Conservation (phyloP, 1,140 invertebrate genomes). For the Saccostrea glomerata region DNA sequence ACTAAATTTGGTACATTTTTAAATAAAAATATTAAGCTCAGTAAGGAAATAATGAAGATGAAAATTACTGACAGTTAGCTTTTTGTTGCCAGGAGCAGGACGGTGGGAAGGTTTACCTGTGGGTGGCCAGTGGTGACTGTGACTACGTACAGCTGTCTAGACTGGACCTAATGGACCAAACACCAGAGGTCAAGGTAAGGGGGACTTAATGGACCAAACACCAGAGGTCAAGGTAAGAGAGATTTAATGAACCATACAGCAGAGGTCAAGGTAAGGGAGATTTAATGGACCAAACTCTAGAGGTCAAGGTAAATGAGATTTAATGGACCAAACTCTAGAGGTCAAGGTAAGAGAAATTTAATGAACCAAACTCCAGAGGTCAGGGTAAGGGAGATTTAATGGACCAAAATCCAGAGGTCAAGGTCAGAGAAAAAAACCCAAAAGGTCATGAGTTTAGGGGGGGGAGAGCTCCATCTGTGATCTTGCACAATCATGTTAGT, state of each 20-base stretch:
- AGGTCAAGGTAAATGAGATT: slow-evolving; percentile 39
- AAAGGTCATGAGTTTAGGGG: too few species aligned
- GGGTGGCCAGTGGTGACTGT: slow-evolving; percentile 71
- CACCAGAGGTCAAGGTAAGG: slow-evolving; percentile 46
- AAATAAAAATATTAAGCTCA: too few species aligned
- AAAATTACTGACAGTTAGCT: not conserved
- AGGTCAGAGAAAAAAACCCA: too few species aligned
- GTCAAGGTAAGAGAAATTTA: too few species aligned
- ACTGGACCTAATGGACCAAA: slow-evolving; percentile 61
- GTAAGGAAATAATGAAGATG: too few species aligned
- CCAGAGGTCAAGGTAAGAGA: too few species aligned
- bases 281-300: slow-evolving; percentile 51
- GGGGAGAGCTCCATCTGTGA: too few species aligned
- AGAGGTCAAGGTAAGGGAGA: slow-evolving; percentile 3
- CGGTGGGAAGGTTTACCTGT: slow-evolving; percentile 55
- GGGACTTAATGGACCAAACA: not conserved
- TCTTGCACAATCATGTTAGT: too few species aligned
- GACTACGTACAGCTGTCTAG: slow-evolving; percentile 70
- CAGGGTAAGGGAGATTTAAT: slow-evolving; percentile 47
- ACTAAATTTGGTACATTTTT: too few species aligned
- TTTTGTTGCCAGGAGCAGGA: slow-evolving; percentile 38
- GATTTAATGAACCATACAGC: too few species aligned
- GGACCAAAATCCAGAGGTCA: slow-evolving; percentile 44
- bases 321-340: too few species aligned
- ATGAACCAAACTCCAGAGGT: too few species aligned